phyloP scores from a whole-genome alignment of 2,888 invertebrate species.

The Gasteruption jaculator region DNA sequence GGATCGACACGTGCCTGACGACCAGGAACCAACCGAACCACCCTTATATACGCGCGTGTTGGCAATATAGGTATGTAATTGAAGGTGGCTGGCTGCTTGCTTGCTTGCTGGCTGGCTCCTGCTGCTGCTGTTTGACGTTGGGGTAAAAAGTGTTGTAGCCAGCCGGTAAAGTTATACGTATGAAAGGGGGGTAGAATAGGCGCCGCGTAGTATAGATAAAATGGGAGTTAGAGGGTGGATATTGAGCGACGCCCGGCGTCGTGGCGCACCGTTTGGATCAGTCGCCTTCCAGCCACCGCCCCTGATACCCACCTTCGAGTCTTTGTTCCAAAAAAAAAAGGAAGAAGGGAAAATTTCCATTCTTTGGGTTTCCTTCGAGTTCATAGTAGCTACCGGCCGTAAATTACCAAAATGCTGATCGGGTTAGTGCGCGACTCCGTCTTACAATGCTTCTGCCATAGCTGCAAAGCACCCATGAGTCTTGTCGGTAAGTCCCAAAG shows the following conservation, averaged over 20 bases:
- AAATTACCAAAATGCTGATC: constrained; percentile 68
- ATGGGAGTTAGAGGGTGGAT: constrained; percentile 47
- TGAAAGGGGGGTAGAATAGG: constrained; percentile 20
- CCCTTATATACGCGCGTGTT: too few species aligned
- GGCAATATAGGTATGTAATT: too few species aligned
- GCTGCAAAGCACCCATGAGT: constrained; percentile 76
- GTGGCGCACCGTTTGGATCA: constrained; percentile 55
- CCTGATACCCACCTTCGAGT: constrained; percentile 54
- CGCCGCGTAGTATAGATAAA: constrained; percentile 9
- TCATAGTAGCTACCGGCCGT: too few species aligned
- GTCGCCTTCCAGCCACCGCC: constrained; percentile 63
- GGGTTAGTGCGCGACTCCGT: constrained; percentile 87
- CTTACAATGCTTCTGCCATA: constrained; percentile 91
- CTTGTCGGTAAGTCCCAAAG: constrained; percentile 50
- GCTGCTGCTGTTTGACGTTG: too few species aligned
- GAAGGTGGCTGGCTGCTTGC: too few species aligned
- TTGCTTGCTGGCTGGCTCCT: too few species aligned
- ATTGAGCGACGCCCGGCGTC: constrained; percentile 62
- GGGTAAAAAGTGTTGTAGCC: background rate
- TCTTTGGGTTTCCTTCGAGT: too few species aligned
- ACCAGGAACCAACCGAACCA: too few species aligned
- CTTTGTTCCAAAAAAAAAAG: background rate
- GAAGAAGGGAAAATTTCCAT: background rate
- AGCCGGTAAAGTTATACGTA: background rate
- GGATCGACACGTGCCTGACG: too few species aligned